Base-by-base conservation (phyloP, 2,797 vertebrate species). In the Eupleurogrammus muticus region DNA sequence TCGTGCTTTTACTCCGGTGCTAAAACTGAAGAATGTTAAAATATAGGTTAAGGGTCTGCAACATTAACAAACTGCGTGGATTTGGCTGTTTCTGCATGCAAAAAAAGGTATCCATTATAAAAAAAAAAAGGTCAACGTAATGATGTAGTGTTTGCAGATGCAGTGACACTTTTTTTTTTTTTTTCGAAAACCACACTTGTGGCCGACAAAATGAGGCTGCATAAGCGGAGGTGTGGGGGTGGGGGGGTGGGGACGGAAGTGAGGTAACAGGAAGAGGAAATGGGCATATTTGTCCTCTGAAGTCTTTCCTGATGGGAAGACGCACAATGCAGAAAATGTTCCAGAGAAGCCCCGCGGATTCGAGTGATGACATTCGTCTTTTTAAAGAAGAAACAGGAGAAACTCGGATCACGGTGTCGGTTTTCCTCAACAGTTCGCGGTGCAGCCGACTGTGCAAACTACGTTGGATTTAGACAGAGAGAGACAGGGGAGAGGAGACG, bases 251-350 rank as follows among this genome's bases (percentile, higher is more conserved):
- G 19, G 73, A 68, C 11, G 71, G 79, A 88, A 82, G 56, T 81
- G 77, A 80, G 54, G 62, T 79, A 57, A 63, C 62, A 70, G 69
- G 81, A 87, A 78, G 63, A 79, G 86, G 90, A 92, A 89, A 87
- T 74, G 50, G 62, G 52, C 57, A 80, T 70, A 67, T 72, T 89
- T 81, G 68, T 81, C 79, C 70, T 68, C 73, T 66, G 76, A 77
- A 70, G 64, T 75, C 66, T 83, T 89, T 87, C 80, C 79, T 87
- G 70, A 55, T 56, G 42, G 52, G 72, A 73, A 2, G 19, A 79
- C 28, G 64, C 71, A 79, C 74, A 77, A 71, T 59, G 70, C 35
- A 66, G n/a, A 48, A 71, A 70, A 79, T 59, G 40, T 75, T 79
- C 55, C 58, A 54, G 7, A 2, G 13, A 66, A 5, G 20, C 0